phyloP scores from a whole-genome alignment of 2,113 vertebrate species.

The human (Homo sapiens) region DNA sequence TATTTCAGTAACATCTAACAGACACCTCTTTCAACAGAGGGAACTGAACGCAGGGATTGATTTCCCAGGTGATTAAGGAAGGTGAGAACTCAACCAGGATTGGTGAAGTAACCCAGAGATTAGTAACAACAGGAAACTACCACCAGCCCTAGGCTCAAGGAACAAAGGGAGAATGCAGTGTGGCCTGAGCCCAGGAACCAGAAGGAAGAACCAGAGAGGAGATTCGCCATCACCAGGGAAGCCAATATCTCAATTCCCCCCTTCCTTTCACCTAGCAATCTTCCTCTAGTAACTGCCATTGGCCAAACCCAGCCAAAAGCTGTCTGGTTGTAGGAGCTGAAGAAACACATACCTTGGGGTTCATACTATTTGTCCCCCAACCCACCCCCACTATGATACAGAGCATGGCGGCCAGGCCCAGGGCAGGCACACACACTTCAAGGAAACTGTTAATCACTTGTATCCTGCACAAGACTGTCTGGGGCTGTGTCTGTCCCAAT shows the following conservation, averaged over 20 bases:
- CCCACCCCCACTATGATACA: too few species aligned
- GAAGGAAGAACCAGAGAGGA: not conserved
- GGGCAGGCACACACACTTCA: not conserved
- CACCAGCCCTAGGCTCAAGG: not conserved
- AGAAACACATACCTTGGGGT: not conserved
- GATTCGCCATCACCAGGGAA: not conserved
- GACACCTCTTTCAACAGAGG: not conserved
- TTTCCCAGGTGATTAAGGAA: not conserved
- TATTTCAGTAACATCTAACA: not conserved
- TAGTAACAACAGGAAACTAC: not conserved
- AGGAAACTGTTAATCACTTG: not conserved
- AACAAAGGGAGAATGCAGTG: not conserved
- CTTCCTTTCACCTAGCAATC: not conserved
- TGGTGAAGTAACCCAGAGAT: not conserved
- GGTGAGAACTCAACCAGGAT: not conserved
- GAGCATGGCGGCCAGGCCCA: not conserved
- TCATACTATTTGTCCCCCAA: too few species aligned
- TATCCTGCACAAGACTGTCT: rapidly evolving
- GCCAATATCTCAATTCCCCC: not conserved
- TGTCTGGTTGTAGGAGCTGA: too few species aligned
- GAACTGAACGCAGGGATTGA: not conserved
- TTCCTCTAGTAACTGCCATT: not conserved
- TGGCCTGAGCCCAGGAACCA: not conserved
- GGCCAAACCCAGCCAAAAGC: not conserved
- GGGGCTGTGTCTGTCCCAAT: not conserved